Percentiles rank a stretch among this genome's conserved stretches.
phyloP scores from a whole-genome alignment of 2,797 vertebrate species.

The Brotula barbata region DNA sequence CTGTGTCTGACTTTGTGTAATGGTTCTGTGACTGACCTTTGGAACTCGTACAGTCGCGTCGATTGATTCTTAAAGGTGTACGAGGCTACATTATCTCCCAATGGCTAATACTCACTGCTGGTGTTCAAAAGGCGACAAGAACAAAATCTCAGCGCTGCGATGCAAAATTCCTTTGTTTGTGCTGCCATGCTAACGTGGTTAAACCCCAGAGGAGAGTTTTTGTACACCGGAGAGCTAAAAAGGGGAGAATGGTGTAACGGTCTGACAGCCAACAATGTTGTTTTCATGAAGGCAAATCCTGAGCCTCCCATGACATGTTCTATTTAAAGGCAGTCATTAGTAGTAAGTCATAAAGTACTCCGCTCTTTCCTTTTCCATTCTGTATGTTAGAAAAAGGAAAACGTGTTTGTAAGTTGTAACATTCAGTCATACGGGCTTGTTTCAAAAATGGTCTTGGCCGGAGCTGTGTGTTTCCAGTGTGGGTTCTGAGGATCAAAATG shows the following conservation, averaged over 20 bases:
- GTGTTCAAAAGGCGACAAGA: background rate
- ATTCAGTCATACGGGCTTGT: constrained; percentile 66
- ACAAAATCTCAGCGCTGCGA: background rate
- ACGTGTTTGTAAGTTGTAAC: constrained; percentile 67
- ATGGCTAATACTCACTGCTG: no score
- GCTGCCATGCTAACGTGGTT: background rate
- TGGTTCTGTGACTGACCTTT: no score
- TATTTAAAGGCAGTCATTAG: constrained; percentile 54
- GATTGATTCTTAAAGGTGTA: no score
- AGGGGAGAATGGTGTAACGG: background rate
- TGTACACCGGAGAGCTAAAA: background rate
- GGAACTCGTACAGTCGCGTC: no score
- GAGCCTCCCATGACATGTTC: constrained; percentile 27
- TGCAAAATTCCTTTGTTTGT: background rate
- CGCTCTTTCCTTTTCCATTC: constrained; percentile 61
- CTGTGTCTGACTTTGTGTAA: no score
- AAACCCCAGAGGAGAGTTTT: background rate
- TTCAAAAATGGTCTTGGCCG: constrained; percentile 71
- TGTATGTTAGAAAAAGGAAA: constrained; percentile 56
- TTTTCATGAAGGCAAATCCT: constrained; percentile 31
- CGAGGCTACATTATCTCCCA: no score
- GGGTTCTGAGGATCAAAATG: constrained; percentile 73
- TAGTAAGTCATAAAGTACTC: constrained; percentile 33
- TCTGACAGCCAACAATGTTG: constrained; percentile 3
- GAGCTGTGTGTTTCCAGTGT: constrained; percentile 68